These are phyloP conservation scores for Lanistes nyassanus DNA, from an alignment of 1,140 invertebrate species.

Conservation along the genomic window DNA sequence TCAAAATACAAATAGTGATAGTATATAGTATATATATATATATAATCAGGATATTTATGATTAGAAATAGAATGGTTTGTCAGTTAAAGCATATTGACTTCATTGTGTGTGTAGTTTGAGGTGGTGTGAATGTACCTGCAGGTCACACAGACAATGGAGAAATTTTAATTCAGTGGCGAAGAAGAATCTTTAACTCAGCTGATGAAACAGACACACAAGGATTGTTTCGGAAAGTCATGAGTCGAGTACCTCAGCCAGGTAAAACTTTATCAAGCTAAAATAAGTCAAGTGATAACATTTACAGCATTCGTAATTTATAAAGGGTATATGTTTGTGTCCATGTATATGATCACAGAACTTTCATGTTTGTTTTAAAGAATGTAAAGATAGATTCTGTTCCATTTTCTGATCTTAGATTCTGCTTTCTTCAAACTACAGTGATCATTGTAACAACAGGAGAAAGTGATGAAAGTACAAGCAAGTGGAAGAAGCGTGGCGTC, in stretches of 20 bases:
- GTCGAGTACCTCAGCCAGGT: slow-evolving; percentile 60
- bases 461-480: slow-evolving; percentile 42
- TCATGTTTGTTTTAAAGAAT: too few species aligned
- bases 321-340: too few species aligned
- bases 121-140: not conserved
- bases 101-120: too few species aligned
- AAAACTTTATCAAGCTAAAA: slow-evolving; percentile 3
- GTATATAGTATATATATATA: too few species aligned
- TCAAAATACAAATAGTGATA: too few species aligned
- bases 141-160: slow-evolving; percentile 10
- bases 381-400: too few species aligned
- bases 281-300: too few species aligned
- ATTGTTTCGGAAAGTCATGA: slow-evolving; percentile 43
- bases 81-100: too few species aligned
- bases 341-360: too few species aligned
- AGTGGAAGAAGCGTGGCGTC: slow-evolving; percentile 61
- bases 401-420: not conserved
- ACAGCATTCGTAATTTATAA: too few species aligned
- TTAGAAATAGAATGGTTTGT: too few species aligned
- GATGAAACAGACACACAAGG: slow-evolving; percentile 16
- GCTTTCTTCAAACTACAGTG: slow-evolving; percentile 37
- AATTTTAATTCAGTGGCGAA: slow-evolving; percentile 14
- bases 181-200: not conserved
- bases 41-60: too few species aligned
- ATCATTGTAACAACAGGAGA: slow-evolving; percentile 57